A percentile compares a stretch with the other conserved stretches of the same genome.
phyloP scores from a whole-genome alignment of 2,113 vertebrate genomes.

The Phocoena sinus region DNA sequence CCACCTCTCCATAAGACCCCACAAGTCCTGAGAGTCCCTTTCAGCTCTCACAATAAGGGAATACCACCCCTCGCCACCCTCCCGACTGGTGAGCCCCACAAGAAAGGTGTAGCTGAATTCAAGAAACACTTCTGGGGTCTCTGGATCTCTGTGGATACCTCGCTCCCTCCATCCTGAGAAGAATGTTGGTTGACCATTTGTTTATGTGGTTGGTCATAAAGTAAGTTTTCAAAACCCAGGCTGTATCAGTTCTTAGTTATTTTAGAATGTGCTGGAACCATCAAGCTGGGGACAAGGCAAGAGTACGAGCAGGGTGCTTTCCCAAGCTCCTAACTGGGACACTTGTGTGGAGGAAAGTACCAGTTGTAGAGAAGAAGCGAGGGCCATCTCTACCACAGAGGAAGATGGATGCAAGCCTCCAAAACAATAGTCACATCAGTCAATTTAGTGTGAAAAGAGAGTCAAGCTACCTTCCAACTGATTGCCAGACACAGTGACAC shows the following conservation, averaged over 20 bases:
- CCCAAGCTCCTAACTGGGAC: not conserved
- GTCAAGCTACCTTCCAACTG: not conserved
- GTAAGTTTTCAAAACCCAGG: not conserved
- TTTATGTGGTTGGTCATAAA: not conserved
- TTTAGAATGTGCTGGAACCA: constrained; percentile 18
- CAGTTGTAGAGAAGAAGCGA: not conserved
- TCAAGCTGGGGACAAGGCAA: not conserved
- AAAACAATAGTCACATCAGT: not conserved
- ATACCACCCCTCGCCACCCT: not conserved
- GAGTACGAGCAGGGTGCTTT: not conserved
- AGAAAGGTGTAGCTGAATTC: not conserved
- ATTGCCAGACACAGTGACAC: not conserved
- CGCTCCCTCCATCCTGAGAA: not conserved
- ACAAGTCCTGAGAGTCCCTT: not conserved
- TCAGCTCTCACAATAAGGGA: not conserved
- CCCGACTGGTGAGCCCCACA: not conserved
- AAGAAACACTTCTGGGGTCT: not conserved
- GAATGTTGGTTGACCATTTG: not conserved
- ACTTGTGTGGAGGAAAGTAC: not conserved
- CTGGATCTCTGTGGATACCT: not conserved
- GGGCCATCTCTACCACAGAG: not conserved
- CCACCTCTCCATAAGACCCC: not conserved
- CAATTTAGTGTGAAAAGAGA: not conserved
- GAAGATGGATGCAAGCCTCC: not conserved
- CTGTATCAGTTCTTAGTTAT: not conserved